A percentile compares a stretch with the other conserved stretches of the same genome.
phyloP scores from a whole-genome alignment of 2,888 invertebrate species.

The Eupithecia vulgata region DNA sequence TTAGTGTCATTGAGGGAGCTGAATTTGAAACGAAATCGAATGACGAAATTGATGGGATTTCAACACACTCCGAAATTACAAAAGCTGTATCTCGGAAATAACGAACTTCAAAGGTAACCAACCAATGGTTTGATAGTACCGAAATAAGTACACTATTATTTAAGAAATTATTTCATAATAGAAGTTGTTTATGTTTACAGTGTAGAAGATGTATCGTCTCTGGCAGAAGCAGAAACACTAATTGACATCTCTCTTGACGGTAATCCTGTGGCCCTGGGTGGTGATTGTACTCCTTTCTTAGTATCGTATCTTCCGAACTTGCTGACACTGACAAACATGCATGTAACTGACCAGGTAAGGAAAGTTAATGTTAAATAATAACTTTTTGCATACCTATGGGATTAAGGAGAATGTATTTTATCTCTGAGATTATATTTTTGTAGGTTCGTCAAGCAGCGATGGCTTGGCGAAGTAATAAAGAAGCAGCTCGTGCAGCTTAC shows the following conservation, averaged over 20 bases:
- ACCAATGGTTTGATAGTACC: background rate
- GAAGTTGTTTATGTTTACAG: slow-evolving; percentile 67
- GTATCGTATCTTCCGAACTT: slow-evolving; percentile 91
- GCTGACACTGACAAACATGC: slow-evolving; percentile 89
- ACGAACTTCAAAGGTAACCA: slow-evolving; percentile 86
- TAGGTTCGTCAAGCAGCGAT: slow-evolving; percentile 89
- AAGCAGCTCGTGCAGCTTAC: slow-evolving; percentile 87
- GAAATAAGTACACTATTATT: background rate
- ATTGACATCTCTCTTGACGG: slow-evolving; percentile 94
- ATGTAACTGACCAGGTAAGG: slow-evolving; percentile 88
- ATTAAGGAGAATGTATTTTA: background rate
- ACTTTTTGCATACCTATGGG: background rate
- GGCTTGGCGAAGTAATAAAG: slow-evolving; percentile 92
- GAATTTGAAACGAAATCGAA: slow-evolving; percentile 93
- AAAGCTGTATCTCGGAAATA: slow-evolving; percentile 92
- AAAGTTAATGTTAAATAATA: background rate
- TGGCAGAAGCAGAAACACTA: slow-evolving; percentile 90
- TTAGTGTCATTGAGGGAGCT: slow-evolving; percentile 91
- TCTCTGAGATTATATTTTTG: background rate
- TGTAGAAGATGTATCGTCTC: slow-evolving; percentile 93
- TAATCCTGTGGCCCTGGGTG: slow-evolving; percentile 91
- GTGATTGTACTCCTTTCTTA: slow-evolving; percentile 91
- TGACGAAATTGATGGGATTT: slow-evolving; percentile 91
- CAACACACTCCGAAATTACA: slow-evolving; percentile 89
- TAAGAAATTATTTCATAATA: background rate